Percentiles rank a stretch among this genome's conserved stretches.
Evolutionary conservation across 2,888 invertebrate species (phyloP).

Genomic region (Linyphia triangularis): DNA sequence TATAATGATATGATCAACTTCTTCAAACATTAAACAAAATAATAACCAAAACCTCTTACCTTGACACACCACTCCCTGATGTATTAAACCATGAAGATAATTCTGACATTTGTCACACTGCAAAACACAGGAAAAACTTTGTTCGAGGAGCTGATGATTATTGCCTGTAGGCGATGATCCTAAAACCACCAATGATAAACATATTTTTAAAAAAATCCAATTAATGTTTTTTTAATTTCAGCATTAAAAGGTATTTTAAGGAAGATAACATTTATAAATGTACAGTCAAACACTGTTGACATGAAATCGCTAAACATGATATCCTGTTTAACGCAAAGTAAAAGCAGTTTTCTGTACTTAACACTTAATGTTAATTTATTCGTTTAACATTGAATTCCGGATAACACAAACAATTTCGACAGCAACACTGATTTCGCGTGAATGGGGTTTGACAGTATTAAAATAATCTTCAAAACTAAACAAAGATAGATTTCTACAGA

Average conservation of each 20-base stretch:
- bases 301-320: too few relatives aligned
- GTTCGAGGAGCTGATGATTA: conserved; percentile 83
- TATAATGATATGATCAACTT: too few relatives aligned
- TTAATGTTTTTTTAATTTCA: too few relatives aligned
- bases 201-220: neutral
- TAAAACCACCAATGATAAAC: neutral
- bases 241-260: neutral
- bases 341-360: too few relatives aligned
- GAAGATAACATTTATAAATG: neutral
- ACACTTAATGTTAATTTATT: too few relatives aligned
- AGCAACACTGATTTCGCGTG: neutral
- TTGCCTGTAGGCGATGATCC: conserved; percentile 73
- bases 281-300: neutral
- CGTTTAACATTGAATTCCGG: too few relatives aligned
- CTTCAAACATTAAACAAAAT: too few relatives aligned
- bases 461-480: too few relatives aligned
- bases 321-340: too few relatives aligned
- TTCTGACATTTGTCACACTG: conserved; percentile 87
- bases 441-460: too few relatives aligned
- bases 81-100: conserved; percentile 85
- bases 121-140: conserved; percentile 85
- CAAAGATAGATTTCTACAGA: too few relatives aligned
- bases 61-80: conserved; percentile 87
- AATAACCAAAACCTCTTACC: conserved; percentile 81
- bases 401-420: too few relatives aligned